Conservation (phyloP, 2,113 vertebrate genomes). For the Manacus vitellinus region DNA sequence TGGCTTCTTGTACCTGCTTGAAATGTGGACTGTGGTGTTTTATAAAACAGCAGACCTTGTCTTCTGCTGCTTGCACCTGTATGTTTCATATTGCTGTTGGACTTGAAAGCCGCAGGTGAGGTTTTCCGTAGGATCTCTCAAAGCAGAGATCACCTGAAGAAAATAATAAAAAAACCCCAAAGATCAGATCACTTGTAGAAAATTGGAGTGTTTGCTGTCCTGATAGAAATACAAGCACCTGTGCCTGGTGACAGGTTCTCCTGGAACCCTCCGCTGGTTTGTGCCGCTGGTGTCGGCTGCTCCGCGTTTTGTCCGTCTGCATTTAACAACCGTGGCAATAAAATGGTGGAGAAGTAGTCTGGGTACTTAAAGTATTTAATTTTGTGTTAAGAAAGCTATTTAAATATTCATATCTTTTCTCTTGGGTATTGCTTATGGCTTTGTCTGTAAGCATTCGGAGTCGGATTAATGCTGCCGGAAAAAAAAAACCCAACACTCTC, state of each 20-base stretch:
- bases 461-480: background rate
- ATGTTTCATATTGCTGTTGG: background rate
- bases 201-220: background rate
- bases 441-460: background rate
- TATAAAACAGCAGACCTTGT: background rate
- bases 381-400: slow-evolving; percentile 53
- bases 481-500: background rate
- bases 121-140: background rate
- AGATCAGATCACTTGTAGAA: background rate
- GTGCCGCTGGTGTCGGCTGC: accelerated
- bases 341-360: background rate
- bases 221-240: background rate
- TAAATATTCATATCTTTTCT: slow-evolving; percentile 57
- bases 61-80: background rate
- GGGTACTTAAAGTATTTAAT: slow-evolving; percentile 58
- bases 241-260: background rate
- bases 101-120: background rate
- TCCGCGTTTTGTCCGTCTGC: background rate
- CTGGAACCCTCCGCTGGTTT: background rate
- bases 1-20: background rate
- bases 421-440: slow-evolving; percentile 16
- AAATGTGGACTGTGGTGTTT: background rate
- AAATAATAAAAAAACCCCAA: background rate
- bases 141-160: background rate
- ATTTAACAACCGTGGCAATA: background rate